Percentiles rank a stretch among this genome's conserved stretches.
Conservation (phyloP, 2,797 vertebrate species). For the Poecile montanus region DNA sequence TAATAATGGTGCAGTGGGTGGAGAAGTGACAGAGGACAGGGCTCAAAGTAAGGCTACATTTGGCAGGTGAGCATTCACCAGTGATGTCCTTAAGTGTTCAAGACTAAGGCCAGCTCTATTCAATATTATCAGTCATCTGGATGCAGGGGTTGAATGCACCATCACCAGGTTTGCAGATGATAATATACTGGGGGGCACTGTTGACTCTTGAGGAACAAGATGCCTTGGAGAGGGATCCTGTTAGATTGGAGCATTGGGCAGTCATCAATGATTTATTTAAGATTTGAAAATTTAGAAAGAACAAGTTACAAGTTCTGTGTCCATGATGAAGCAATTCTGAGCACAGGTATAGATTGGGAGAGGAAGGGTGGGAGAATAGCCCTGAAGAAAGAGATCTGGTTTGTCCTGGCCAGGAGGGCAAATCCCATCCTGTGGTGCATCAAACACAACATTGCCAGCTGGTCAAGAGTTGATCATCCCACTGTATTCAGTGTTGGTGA, state of each 20-base stretch:
- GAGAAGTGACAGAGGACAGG: not conserved
- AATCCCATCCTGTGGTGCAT: not conserved
- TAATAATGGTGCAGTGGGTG: not conserved
- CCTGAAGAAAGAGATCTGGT: not conserved
- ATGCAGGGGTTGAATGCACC: not conserved
- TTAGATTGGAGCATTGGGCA: not conserved
- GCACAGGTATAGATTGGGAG: not conserved
- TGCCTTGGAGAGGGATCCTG: not conserved
- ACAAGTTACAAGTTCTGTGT: not conserved
- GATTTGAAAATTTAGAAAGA: not conserved
- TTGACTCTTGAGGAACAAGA: not conserved
- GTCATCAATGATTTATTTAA: not conserved
- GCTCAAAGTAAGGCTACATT: not conserved
- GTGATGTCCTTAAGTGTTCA: not conserved
- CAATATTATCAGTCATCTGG: not conserved
- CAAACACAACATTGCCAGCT: not conserved
- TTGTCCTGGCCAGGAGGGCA: not conserved
- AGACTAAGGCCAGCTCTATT: not conserved
- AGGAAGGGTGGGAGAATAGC: not conserved
- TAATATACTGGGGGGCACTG: not conserved
- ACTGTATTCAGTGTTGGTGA: fast-evolving
- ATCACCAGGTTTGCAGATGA: not conserved
- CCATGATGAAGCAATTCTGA: not conserved
- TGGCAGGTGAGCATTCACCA: fast-evolving
- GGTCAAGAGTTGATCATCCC: not conserved